These are phyloP conservation scores for Ptychobarbus kaznakovi DNA, from an alignment of 2,797 vertebrate species.

Conservation along the genomic window DNA sequence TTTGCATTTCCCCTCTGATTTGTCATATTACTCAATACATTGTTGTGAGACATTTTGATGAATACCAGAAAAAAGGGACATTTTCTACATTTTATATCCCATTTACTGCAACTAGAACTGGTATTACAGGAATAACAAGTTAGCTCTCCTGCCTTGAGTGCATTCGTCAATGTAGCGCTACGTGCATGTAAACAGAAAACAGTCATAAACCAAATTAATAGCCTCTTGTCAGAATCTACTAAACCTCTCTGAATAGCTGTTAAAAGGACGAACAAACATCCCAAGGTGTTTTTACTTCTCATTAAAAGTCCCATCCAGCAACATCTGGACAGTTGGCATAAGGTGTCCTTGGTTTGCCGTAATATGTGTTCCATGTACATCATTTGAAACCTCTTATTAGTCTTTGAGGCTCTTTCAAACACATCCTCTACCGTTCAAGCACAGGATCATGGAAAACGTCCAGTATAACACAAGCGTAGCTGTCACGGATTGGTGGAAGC, in stretches of 20 bases:
- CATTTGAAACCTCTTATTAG: slow-evolving; percentile 68
- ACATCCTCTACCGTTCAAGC: slow-evolving; percentile 19
- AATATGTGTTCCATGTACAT: slow-evolving; percentile 69
- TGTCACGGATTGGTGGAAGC: slow-evolving; percentile 26
- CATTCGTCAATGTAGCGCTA: not conserved
- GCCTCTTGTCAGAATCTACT: not conserved
- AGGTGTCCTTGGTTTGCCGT: slow-evolving; percentile 58
- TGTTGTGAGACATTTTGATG: slow-evolving; percentile 1
- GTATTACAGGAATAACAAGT: slow-evolving; percentile 9
- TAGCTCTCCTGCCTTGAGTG: not conserved
- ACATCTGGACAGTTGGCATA: slow-evolving; percentile 60
- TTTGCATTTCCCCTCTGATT: slow-evolving; percentile 19
- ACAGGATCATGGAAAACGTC: slow-evolving; percentile 12
- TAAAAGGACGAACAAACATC: not conserved
- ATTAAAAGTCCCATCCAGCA: slow-evolving; percentile 23
- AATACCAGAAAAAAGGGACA: not conserved
- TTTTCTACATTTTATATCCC: slow-evolving; percentile 18
- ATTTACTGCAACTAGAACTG: not conserved
- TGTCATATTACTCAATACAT: not conserved
- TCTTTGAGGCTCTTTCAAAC: slow-evolving; percentile 35
- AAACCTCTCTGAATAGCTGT: not conserved
- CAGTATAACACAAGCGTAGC: slow-evolving; percentile 27
- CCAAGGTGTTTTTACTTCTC: not conserved
- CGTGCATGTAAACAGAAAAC: slow-evolving; percentile 3
- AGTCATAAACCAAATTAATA: slow-evolving; percentile 21